A percentile compares a stretch with the other conserved stretches of the same genome.
phyloP scores from a whole-genome alignment of 37 sponge, comb jelly and placozoan genomes.

The Chondrosia reniformis region DNA sequence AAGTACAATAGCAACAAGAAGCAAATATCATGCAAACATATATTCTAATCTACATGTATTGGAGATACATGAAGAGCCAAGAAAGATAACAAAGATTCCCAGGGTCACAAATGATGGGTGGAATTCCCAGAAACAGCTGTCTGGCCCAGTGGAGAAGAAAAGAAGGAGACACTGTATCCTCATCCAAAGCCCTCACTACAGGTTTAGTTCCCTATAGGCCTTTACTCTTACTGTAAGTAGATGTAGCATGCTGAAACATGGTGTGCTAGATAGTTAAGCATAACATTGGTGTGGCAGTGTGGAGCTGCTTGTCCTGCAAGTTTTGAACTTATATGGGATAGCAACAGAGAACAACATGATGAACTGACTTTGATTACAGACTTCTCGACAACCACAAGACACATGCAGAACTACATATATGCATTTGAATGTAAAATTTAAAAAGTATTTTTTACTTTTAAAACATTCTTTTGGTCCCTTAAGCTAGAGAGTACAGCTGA shows the following conservation, averaged over 20 bases:
- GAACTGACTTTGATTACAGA: too few species aligned
- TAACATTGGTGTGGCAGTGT: too few species aligned
- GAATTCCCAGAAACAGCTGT: not conserved
- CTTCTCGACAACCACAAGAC: conserved; percentile 7
- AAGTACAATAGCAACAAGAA: too few species aligned
- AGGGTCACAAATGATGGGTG: too few species aligned
- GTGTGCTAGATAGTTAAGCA: too few species aligned
- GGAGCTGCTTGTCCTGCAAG: too few species aligned
- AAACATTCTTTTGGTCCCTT: conserved; percentile 22
- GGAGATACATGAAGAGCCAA: not conserved
- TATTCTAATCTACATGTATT: not conserved
- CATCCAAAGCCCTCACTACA: not conserved
- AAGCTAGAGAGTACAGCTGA: conserved; percentile 19
- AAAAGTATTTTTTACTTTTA: too few species aligned
- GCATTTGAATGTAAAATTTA: not conserved
- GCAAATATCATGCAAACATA: too few species aligned
- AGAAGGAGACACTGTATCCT: not conserved
- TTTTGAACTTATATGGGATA: too few species aligned
- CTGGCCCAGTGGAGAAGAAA: not conserved
- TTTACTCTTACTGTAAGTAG: too few species aligned
- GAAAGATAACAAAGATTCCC: not conserved
- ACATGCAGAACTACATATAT: not conserved
- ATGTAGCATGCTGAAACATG: too few species aligned
- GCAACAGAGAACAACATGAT: too few species aligned
- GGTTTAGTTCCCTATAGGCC: not conserved